Conservation (phyloP, 2,888 invertebrate genomes). For the Alsophila aescularia region DNA sequence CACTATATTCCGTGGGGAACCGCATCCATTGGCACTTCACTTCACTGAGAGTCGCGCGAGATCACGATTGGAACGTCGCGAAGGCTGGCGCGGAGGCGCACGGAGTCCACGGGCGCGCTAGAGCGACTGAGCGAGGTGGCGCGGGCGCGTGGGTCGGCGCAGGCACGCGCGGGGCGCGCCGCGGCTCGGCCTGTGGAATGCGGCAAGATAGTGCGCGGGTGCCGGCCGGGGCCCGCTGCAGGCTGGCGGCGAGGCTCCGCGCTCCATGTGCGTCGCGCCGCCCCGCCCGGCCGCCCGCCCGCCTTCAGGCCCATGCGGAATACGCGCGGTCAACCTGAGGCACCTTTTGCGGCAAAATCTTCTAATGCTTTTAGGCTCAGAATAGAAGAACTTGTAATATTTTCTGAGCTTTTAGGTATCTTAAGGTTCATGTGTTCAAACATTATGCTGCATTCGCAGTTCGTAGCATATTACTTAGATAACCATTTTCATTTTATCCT, state of each 20-base stretch:
- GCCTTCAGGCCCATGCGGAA: slow-evolving; percentile 59
- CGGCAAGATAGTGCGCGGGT: slow-evolving; percentile 71
- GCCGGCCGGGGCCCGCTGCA: slow-evolving; percentile 64
- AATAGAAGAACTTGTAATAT: no score
- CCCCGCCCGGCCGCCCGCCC: no score
- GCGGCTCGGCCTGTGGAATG: slow-evolving; percentile 79
- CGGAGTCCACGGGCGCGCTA: slow-evolving; percentile 66
- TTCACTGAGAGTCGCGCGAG: slow-evolving; percentile 72
- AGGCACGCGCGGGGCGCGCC: slow-evolving; percentile 85
- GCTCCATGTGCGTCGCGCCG: slow-evolving; percentile 25
- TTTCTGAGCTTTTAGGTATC: no score
- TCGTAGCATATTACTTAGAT: no score
- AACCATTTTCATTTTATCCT: no score
- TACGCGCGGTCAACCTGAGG: slow-evolving; percentile 64
- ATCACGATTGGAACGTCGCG: slow-evolving; percentile 52
- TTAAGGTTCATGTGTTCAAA: no score
- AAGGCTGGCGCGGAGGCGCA: slow-evolving; percentile 58
- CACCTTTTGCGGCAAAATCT: slow-evolving; percentile 58
- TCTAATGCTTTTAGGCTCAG: slow-evolving; percentile 43
- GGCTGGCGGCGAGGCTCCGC: slow-evolving; percentile 43
- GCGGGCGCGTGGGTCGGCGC: slow-evolving; percentile 90
- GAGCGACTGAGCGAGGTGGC: slow-evolving; percentile 66
- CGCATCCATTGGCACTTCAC: slow-evolving; percentile 82
- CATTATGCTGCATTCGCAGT: no score
- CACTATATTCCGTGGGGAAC: slow-evolving; percentile 73